Percentiles rank a stretch among this genome's conserved stretches.
Evolutionary conservation across 2,797 vertebrate genomes (phyloP).

Genomic region (Lutjanus campechanus): DNA sequence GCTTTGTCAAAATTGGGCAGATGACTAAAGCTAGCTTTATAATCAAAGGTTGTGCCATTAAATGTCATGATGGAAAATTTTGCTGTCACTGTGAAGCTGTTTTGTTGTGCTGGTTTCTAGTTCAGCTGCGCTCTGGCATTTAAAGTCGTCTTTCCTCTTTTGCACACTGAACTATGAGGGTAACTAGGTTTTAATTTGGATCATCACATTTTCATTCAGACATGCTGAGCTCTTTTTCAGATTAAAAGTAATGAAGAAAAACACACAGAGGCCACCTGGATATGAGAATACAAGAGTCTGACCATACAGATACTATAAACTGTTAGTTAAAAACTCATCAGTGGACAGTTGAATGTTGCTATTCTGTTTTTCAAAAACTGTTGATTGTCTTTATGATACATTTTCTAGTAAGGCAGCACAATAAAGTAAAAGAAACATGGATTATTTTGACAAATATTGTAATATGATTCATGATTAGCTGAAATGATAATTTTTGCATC

Average conservation of each 20-base stretch:
- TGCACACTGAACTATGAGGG: not conserved
- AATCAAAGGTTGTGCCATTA: not conserved
- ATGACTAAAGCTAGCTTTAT: not conserved
- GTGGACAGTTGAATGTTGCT: not conserved
- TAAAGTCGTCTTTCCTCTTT: conserved; percentile 1
- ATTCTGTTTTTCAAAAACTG: not conserved
- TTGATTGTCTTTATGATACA: not conserved
- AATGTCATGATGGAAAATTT: not conserved
- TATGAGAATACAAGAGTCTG: not conserved
- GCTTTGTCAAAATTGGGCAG: not conserved
- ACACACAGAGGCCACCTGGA: not conserved
- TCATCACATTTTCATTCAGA: not conserved
- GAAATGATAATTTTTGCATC: no score
- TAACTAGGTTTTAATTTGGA: not conserved
- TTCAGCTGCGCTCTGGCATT: conserved; percentile 5
- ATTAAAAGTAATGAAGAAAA: not conserved
- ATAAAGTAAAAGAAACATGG: no score
- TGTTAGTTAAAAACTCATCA: no score
- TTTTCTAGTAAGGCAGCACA: not conserved
- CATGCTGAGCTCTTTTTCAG: not conserved
- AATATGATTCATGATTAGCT: no score
- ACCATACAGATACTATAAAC: not conserved
- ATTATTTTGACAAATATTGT: no score
- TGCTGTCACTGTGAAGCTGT: not conserved
- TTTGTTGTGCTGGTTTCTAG: not conserved